Conservation (phyloP, 35 echinoderm and acorn worm genomes). For the Holothuria glaberrima region DNA sequence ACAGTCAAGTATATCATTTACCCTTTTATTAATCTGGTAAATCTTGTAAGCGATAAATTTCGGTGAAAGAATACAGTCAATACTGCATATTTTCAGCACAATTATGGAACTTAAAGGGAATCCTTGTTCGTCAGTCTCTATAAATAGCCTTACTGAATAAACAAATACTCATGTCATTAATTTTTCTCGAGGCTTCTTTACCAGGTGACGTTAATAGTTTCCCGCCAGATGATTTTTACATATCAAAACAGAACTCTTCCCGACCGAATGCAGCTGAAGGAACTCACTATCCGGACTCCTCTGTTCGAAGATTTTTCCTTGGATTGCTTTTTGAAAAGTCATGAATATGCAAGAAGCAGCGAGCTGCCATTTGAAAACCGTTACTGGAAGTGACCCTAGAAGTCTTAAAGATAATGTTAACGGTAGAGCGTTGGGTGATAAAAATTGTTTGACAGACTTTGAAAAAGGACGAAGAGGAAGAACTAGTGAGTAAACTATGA, state of each 20-base stretch:
- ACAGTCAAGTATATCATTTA: no score
- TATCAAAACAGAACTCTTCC: neutral
- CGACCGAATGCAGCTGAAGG: neutral
- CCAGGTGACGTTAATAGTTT: neutral
- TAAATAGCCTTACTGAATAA: neutral
- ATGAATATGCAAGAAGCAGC: neutral
- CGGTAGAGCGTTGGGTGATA: neutral
- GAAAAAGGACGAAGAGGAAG: conserved; percentile 13
- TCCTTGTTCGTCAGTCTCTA: neutral
- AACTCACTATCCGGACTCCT: neutral
- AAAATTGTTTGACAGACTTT: neutral
- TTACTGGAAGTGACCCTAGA: neutral
- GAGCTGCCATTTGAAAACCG: neutral
- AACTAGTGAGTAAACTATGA: neutral
- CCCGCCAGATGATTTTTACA: neutral
- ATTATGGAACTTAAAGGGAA: no score
- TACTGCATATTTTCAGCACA: no score
- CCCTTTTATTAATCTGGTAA: no score
- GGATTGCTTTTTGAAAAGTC: neutral
- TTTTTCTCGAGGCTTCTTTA: neutral
- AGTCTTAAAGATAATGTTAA: neutral
- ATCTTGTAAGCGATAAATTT: no score
- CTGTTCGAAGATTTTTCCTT: neutral
- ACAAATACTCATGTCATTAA: neutral
- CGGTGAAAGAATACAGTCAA: no score